Conservation (phyloP, 2,888 invertebrate species). For the Alloscopus bannaensis region DNA sequence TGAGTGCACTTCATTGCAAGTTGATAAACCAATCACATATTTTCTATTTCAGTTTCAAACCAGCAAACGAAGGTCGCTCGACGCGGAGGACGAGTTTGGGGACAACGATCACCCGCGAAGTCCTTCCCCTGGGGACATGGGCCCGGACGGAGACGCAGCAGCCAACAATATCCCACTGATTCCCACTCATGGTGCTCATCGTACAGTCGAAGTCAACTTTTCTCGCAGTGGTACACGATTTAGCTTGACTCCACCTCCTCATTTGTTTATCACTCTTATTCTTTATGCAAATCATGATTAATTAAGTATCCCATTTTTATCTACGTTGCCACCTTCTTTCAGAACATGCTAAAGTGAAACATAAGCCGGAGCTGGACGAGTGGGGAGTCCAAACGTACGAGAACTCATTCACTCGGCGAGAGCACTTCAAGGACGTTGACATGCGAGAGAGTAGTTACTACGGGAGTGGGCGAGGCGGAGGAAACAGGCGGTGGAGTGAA, state of each 20-base stretch:
- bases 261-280: no score
- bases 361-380: slow-evolving; percentile 18
- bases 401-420: slow-evolving; percentile 33
- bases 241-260: no score
- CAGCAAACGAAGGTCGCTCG: slow-evolving; percentile 21
- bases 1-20: neutral
- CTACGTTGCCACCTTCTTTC: neutral
- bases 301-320: no score
- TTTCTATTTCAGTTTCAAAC: slow-evolving; percentile 34
- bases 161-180: slow-evolving; percentile 33
- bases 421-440: slow-evolving; percentile 50
- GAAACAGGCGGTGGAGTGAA: slow-evolving; percentile 44
- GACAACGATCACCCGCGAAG: slow-evolving; percentile 66
- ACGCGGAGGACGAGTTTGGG: slow-evolving; percentile 48
- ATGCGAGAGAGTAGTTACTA: slow-evolving; percentile 42
- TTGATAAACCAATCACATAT: no score
- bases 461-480: slow-evolving; percentile 23
- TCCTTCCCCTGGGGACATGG: slow-evolving; percentile 64
- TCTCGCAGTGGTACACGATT: slow-evolving; percentile 28
- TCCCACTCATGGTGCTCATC: slow-evolving; percentile 54
- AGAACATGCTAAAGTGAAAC: slow-evolving; percentile 6
- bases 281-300: no score
- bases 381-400: slow-evolving; percentile 37
- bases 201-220: slow-evolving; percentile 49
- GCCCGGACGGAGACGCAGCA: slow-evolving; percentile 17